Percentiles rank a stretch among this genome's conserved stretches.
Conservation (phyloP, 2,888 invertebrate genomes). For the Acrocyrtus sp. region DNA sequence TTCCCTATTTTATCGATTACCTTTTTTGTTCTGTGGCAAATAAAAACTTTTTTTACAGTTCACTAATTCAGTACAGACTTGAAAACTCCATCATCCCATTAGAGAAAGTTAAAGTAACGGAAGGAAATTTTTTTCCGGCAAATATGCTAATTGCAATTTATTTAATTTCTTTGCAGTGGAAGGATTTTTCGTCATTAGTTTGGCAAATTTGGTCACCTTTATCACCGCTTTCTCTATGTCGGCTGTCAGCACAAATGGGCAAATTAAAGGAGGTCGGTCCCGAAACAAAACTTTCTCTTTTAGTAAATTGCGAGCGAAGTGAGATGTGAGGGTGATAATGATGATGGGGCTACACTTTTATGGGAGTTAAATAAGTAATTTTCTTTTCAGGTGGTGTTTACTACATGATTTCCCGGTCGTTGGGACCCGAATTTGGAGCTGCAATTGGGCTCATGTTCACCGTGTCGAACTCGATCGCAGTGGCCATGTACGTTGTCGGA, state of each 20-base stretch:
- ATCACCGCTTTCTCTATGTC: constrained; percentile 63
- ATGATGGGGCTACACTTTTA: background rate
- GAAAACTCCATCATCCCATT: too few relatives aligned
- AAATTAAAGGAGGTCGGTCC: constrained; percentile 61
- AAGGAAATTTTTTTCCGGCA: too few relatives aligned
- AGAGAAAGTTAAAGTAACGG: too few relatives aligned
- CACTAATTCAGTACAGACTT: too few relatives aligned
- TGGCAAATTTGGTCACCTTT: constrained; percentile 65
- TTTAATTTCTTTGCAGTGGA: constrained; percentile 64
- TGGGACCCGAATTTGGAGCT: constrained; percentile 69
- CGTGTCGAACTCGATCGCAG: constrained; percentile 72
- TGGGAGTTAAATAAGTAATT: too few relatives aligned
- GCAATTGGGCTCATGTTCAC: constrained; percentile 73
- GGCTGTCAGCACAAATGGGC: constrained; percentile 58
- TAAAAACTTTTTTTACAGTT: too few relatives aligned
- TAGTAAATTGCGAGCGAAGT: background rate
- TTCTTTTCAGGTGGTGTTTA: constrained; percentile 63
- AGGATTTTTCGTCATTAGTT: constrained; percentile 69
- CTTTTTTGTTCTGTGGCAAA: too few relatives aligned
- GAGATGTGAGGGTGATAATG: background rate
- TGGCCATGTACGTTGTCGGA: constrained; percentile 73
- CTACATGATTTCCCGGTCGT: constrained; percentile 63
- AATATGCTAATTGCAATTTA: constrained; percentile 33
- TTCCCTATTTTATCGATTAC: too few relatives aligned
- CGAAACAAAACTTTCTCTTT: background rate